A percentile compares a stretch with the other conserved stretches of the same genome.
Conservation (phyloP, 2,888 invertebrate species). For the Eledona agricola region DNA sequence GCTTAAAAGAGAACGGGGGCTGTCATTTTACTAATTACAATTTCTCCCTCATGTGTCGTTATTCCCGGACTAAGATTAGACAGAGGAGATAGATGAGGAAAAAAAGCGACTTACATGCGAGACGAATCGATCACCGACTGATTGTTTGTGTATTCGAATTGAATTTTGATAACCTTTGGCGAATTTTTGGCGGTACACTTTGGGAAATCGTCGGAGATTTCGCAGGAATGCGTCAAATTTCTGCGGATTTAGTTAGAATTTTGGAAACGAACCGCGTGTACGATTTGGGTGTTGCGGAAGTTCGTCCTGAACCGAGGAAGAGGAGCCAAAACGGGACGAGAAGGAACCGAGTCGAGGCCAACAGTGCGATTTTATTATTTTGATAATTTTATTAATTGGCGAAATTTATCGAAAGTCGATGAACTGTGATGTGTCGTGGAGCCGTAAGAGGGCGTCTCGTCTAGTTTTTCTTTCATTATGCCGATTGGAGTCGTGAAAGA, state of each 20-base stretch:
- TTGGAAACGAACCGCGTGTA: too few relatives aligned
- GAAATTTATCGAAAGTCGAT: slow-evolving; percentile 27
- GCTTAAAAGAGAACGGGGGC: slow-evolving; percentile 47
- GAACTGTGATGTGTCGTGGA: slow-evolving; percentile 14
- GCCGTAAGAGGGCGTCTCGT: slow-evolving; percentile 11
- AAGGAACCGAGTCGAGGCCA: too few relatives aligned
- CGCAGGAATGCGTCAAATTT: slow-evolving; percentile 9
- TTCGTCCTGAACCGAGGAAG: too few relatives aligned
- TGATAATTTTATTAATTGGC: slow-evolving; percentile 25
- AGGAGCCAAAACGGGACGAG: too few relatives aligned
- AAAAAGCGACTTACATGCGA: slow-evolving; percentile 23
- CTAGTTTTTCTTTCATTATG: slow-evolving; percentile 18
- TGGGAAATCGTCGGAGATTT: slow-evolving; percentile 7
- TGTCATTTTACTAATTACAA: slow-evolving; percentile 56
- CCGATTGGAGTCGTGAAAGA: slow-evolving; percentile 22
- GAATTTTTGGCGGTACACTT: slow-evolving; percentile 22
- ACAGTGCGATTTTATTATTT: too few relatives aligned
- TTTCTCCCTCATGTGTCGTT: slow-evolving; percentile 53
- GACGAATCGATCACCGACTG: slow-evolving; percentile 27
- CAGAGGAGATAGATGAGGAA: slow-evolving; percentile 47
- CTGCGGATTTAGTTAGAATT: too few relatives aligned
- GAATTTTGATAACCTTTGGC: slow-evolving; percentile 37
- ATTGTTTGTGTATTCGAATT: slow-evolving; percentile 28
- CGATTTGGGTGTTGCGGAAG: too few relatives aligned
- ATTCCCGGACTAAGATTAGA: slow-evolving; percentile 49